Conservation (phyloP, 2,797 vertebrate genomes). For the Triplophysa bombifrons region DNA sequence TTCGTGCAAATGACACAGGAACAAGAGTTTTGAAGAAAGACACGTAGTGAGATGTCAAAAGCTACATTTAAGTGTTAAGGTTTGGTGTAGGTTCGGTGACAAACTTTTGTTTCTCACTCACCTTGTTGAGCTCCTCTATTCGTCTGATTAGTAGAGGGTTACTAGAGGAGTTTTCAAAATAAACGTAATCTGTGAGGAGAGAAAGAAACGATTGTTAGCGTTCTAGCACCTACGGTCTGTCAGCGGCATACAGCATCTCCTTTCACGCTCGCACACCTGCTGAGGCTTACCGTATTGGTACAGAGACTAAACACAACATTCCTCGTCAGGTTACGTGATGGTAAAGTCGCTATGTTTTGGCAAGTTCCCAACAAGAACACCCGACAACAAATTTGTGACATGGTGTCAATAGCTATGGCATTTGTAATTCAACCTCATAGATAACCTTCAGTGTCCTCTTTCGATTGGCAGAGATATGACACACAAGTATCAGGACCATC, state of each 20-base stretch:
- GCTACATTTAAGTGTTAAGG: constrained; percentile 32
- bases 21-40: background rate
- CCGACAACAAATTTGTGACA: constrained; percentile 21
- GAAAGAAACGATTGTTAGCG: constrained; percentile 30
- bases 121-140: constrained; percentile 86
- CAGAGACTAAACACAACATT: constrained; percentile 35
- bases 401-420: constrained; percentile 4
- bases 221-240: background rate
- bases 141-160: constrained; percentile 85
- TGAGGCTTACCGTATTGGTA: constrained; percentile 23
- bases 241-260: background rate
- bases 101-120: constrained; percentile 69
- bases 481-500: background rate
- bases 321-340: constrained; percentile 14
- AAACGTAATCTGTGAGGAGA: constrained; percentile 80
- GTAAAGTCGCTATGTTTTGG: constrained; percentile 21
- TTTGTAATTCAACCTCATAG: constrained; percentile 33
- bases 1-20: background rate
- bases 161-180: constrained; percentile 86
- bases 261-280: constrained; percentile 28
- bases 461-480: background rate
- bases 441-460: constrained; percentile 30
- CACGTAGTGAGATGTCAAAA: background rate
- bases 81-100: constrained; percentile 19
- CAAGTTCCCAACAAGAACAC: constrained; percentile 5